These are phyloP conservation scores for Cyprinodon tularosa DNA, from an alignment of 2,113 vertebrate genomes.

Conservation along the genomic window DNA sequence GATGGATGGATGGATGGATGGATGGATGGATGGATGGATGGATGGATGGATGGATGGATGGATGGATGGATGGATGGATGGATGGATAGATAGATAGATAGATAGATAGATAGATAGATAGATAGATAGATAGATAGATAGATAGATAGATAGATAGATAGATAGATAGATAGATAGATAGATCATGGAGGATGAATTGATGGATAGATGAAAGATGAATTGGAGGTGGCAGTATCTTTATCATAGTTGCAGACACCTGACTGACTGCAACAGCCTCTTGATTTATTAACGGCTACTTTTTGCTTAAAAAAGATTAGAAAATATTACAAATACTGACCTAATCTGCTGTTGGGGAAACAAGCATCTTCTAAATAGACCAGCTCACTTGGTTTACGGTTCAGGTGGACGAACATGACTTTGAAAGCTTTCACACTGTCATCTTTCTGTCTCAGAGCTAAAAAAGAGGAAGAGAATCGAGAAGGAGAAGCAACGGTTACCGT, in stretches of 20 bases:
- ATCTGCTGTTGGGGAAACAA: neutral
- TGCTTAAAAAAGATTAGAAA: neutral
- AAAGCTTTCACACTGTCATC: neutral
- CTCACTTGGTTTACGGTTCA: neutral
- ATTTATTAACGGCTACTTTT: neutral
- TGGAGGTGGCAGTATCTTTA: too few relatives aligned
- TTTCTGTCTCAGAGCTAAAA: neutral
- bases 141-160: neutral
- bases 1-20: too few relatives aligned
- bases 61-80: too few relatives aligned
- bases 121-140: too few relatives aligned
- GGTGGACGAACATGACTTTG: neutral
- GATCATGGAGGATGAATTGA: too few relatives aligned
- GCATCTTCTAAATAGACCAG: neutral
- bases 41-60: too few relatives aligned
- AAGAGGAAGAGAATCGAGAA: neutral
- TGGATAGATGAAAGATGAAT: too few relatives aligned
- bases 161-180: neutral
- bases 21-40: too few relatives aligned
- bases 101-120: too few relatives aligned
- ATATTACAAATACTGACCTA: conserved; percentile 7
- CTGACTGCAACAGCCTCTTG: neutral
- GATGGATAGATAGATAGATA: too few relatives aligned
- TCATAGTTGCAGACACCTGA: neutral
- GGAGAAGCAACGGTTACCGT: neutral